These are phyloP conservation scores for Melanaphis sacchari DNA, from an alignment of 1,140 invertebrate species.

Conservation along the genomic window DNA sequence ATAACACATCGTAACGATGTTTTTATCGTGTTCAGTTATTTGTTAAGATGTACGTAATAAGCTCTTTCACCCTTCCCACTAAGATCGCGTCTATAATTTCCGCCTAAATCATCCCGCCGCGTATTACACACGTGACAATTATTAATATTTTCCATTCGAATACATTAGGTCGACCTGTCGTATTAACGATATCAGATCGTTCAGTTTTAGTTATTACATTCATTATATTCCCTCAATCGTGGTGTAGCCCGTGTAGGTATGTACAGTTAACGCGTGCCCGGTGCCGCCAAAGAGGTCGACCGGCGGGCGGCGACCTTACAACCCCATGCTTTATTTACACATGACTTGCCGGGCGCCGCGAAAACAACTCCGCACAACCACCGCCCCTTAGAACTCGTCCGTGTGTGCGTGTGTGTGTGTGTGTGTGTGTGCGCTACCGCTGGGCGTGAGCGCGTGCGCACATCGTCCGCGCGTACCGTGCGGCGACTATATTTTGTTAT, in stretches of 20 bases:
- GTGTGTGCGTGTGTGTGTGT: not conserved
- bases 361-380: too few species aligned
- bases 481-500: not conserved
- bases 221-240: too few species aligned
- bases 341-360: slow-evolving; percentile 3
- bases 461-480: not conserved
- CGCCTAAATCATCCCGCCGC: not conserved
- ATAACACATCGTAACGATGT: not conserved
- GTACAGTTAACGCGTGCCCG: not conserved
- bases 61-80: not conserved
- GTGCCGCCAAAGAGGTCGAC: not conserved
- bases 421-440: not conserved
- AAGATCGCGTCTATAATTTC: not conserved
- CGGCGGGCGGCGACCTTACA: not conserved
- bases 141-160: too few species aligned
- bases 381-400: not conserved
- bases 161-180: too few species aligned
- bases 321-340: slow-evolving; percentile 37
- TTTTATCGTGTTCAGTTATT: not conserved
- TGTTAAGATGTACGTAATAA: too few species aligned
- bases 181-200: not conserved
- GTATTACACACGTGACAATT: not conserved
- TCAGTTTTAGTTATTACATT: not conserved
- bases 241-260: too few species aligned
- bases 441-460: not conserved